Conservation (phyloP, 2,888 invertebrate genomes). For the Nemoura dubitans region DNA sequence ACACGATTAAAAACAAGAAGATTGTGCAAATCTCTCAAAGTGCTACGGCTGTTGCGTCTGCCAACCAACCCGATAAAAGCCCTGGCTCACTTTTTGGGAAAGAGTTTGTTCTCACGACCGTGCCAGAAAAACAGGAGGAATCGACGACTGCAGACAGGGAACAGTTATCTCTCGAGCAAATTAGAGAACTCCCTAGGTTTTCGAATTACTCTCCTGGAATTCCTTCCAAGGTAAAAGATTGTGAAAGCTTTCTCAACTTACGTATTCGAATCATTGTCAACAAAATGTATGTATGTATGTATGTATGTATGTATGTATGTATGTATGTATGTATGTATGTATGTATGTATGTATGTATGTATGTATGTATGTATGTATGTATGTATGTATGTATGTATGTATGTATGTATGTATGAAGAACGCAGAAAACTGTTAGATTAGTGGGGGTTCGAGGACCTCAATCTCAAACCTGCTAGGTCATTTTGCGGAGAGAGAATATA, state of each 20-base stretch:
- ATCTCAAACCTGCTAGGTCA: too few relatives aligned
- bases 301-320: too few relatives aligned
- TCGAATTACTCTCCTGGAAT: constrained; percentile 64
- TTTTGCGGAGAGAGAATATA: too few relatives aligned
- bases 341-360: too few relatives aligned
- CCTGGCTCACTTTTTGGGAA: constrained; percentile 33
- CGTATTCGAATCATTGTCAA: too few relatives aligned
- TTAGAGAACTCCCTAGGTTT: constrained; percentile 65
- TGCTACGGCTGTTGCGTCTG: constrained; percentile 28
- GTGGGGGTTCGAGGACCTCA: too few relatives aligned
- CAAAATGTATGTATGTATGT: too few relatives aligned
- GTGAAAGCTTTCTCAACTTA: neutral
- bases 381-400: too few relatives aligned
- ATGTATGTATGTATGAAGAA: too few relatives aligned
- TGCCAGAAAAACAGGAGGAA: neutral
- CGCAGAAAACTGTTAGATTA: too few relatives aligned
- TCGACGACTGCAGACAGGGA: neutral
- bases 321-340: too few relatives aligned
- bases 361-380: too few relatives aligned
- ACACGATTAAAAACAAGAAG: constrained; percentile 64
- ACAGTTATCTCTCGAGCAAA: constrained; percentile 65
- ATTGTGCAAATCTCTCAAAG: constrained; percentile 60
- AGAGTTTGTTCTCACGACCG: constrained; percentile 58
- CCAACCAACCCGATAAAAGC: neutral
- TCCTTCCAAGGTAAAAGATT: constrained; percentile 55